These are phyloP conservation scores for Machimus rusticus DNA, from an alignment of 2,888 invertebrate species.

Conservation along the genomic window DNA sequence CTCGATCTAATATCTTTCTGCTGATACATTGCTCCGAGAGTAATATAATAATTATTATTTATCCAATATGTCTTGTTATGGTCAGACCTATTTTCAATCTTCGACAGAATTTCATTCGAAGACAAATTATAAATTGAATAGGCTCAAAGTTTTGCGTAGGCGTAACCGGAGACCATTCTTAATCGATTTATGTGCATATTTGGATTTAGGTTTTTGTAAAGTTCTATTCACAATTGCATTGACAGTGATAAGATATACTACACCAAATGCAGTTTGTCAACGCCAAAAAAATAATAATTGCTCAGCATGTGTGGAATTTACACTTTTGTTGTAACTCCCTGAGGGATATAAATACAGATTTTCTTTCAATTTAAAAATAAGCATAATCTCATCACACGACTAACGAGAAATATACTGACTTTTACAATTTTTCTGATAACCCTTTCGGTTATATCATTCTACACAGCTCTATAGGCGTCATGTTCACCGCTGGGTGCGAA, in stretches of 20 bases:
- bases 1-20: background rate
- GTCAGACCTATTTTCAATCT: background rate
- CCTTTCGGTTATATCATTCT: background rate
- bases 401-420: background rate
- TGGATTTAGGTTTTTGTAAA: background rate
- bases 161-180: background rate
- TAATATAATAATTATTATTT: constrained; percentile 22
- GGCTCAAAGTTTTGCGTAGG: background rate
- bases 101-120: background rate
- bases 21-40: background rate
- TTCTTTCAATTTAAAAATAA: background rate
- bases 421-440: background rate
- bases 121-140: constrained; percentile 19
- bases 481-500: background rate
- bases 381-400: background rate
- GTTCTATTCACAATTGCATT: background rate
- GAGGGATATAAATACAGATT: background rate
- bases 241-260: background rate
- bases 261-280: background rate
- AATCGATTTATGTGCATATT: background rate
- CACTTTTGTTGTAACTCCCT: background rate
- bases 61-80: background rate
- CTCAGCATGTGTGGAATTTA: background rate
- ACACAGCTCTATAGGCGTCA: background rate
- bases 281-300: background rate